Evolutionary conservation across 2,797 vertebrate genomes (phyloP).

Genomic region (Micromesistius poutassou): DNA sequence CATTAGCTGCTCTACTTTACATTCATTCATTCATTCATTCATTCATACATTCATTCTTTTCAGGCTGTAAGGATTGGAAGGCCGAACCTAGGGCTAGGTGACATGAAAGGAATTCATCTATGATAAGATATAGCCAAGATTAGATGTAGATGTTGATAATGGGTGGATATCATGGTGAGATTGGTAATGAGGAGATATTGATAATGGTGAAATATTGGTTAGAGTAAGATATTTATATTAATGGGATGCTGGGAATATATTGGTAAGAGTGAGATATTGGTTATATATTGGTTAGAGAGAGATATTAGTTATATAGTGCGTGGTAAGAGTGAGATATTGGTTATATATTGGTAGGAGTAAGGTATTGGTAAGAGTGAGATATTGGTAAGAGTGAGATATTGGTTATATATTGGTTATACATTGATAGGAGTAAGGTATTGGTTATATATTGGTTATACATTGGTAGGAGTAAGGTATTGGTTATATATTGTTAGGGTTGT

Average conservation of each 20-base stretch:
- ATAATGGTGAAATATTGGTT: not conserved
- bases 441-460: not conserved
- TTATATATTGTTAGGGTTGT: not conserved
- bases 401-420: not conserved
- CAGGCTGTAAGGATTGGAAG: not conserved
- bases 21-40: too few species aligned
- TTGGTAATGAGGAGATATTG: not conserved
- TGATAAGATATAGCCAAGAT: not conserved
- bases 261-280: not conserved
- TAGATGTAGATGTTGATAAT: not conserved
- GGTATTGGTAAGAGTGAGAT: not conserved
- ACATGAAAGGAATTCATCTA: not conserved
- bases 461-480: not conserved
- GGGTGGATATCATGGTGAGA: not conserved
- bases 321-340: not conserved
- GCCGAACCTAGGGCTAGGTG: not conserved
- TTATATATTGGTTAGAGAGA: not conserved
- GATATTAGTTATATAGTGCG: too few species aligned
- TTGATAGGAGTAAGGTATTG: not conserved
- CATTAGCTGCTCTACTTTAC: slow-evolving; percentile 1
- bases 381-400: not conserved
- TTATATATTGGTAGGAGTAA: not conserved
- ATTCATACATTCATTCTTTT: slow-evolving; percentile 7
- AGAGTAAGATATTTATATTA: too few species aligned
- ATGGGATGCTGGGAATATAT: too few species aligned